Evolutionary conservation across 2,797 vertebrate genomes (phyloP).

Genomic region (Sus cebifrons): DNA sequence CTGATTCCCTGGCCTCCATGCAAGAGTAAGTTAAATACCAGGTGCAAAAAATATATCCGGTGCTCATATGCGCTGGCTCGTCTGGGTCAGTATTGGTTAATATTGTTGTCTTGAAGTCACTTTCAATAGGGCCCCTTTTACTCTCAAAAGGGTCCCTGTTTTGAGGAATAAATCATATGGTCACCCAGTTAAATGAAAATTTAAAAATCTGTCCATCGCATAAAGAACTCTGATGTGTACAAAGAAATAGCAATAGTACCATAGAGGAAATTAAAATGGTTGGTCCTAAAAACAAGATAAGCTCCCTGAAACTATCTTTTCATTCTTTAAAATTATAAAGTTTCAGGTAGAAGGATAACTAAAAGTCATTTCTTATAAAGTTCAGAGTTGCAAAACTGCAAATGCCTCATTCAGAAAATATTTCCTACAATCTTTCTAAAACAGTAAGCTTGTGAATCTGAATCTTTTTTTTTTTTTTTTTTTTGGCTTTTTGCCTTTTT

Average conservation of each 20-base stretch:
- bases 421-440: not conserved
- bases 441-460: no score
- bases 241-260: not conserved
- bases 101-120: not conserved
- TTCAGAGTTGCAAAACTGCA: not conserved
- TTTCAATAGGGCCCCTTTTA: not conserved
- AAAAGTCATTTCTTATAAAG: not conserved
- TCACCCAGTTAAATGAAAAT: slow-evolving; percentile 1
- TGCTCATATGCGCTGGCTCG: not conserved
- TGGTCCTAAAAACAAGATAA: not conserved
- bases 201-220: not conserved
- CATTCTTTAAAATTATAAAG: not conserved
- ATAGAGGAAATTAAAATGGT: not conserved
- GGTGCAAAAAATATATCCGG: not conserved
- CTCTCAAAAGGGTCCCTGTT: not conserved
- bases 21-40: not conserved
- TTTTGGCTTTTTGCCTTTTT: no score
- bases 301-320: not conserved
- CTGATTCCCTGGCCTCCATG: not conserved
- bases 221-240: not conserved
- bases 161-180: not conserved
- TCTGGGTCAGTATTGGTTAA: not conserved
- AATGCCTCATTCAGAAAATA: not conserved
- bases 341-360: not conserved
- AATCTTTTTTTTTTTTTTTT: no score